phyloP scores from a whole-genome alignment of 2,113 vertebrate species.

The Scatophagus argus region DNA sequence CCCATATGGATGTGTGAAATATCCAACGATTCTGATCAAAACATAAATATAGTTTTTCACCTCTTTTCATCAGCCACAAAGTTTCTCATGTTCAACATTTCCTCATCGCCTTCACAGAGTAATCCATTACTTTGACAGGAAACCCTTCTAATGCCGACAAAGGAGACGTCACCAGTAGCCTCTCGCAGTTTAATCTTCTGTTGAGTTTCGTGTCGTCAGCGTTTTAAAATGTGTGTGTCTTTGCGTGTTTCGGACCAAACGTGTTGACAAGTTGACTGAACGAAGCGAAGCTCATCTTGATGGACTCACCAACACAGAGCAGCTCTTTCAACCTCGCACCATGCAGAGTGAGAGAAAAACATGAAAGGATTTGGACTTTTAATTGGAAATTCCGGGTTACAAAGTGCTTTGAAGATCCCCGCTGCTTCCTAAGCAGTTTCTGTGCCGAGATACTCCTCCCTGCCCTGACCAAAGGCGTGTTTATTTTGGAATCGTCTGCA shows the following conservation, averaged over 20 bases:
- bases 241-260: background rate
- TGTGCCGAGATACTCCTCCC: background rate
- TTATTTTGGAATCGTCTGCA: slow-evolving; percentile 16
- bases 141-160: background rate
- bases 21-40: background rate
- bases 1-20: too few species aligned
- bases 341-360: background rate
- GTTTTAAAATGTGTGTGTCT: background rate
- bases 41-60: background rate
- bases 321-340: background rate
- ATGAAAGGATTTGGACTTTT: slow-evolving; percentile 47
- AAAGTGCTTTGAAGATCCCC: slow-evolving; percentile 31
- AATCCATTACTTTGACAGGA: background rate
- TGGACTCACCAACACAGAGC: background rate
- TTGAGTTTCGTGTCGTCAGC: background rate
- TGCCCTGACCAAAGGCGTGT: background rate
- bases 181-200: background rate
- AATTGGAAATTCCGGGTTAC: slow-evolving; percentile 32
- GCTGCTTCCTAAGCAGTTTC: slow-evolving; percentile 44
- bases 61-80: background rate
- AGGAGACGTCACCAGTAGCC: background rate
- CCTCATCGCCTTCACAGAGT: background rate
- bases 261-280: background rate
- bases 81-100: background rate
- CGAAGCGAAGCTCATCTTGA: background rate